Evolutionary conservation across 2,113 vertebrate species (phyloP).

Genomic region (Channa argus): DNA sequence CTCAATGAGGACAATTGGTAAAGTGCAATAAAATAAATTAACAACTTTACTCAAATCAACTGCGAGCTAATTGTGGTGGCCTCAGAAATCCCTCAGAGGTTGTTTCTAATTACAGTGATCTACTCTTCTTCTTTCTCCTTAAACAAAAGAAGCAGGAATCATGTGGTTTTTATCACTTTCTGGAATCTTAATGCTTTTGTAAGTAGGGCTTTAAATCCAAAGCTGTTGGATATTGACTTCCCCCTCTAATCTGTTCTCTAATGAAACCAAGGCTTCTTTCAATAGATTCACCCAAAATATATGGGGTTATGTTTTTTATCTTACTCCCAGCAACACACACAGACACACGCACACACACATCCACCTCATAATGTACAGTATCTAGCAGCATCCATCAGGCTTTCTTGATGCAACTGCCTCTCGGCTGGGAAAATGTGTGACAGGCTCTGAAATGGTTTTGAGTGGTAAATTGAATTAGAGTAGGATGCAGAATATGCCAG

Average conservation of each 20-base stretch:
- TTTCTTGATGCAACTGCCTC: constrained; percentile 61
- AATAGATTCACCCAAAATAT: constrained; percentile 51
- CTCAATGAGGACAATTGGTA: not conserved
- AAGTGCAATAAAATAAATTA: constrained; percentile 29
- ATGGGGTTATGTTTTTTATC: not conserved
- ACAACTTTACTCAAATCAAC: constrained; percentile 8
- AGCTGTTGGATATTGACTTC: constrained; percentile 75
- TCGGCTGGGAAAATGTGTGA: constrained; percentile 66
- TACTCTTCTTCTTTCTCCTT: constrained; percentile 7
- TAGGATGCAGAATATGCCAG: constrained; percentile 72
- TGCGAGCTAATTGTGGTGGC: constrained; percentile 44
- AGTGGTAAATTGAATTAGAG: constrained; percentile 83
- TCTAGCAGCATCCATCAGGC: constrained; percentile 32
- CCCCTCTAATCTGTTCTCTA: constrained; percentile 68
- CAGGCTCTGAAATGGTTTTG: constrained; percentile 77
- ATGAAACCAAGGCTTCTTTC: constrained; percentile 61
- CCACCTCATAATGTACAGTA: constrained; percentile 13
- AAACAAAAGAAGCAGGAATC: constrained; percentile 60
- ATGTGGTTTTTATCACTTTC: constrained; percentile 71
- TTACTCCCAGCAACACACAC: not conserved
- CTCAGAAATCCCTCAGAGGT: constrained; percentile 52
- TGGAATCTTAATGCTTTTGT: constrained; percentile 81
- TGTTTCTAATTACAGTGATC: constrained; percentile 41
- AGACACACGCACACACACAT: constrained; percentile 4
- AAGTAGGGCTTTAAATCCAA: constrained; percentile 76